Base-by-base conservation (phyloP, 2,888 invertebrate genomes). In the Aphrophora alni region DNA sequence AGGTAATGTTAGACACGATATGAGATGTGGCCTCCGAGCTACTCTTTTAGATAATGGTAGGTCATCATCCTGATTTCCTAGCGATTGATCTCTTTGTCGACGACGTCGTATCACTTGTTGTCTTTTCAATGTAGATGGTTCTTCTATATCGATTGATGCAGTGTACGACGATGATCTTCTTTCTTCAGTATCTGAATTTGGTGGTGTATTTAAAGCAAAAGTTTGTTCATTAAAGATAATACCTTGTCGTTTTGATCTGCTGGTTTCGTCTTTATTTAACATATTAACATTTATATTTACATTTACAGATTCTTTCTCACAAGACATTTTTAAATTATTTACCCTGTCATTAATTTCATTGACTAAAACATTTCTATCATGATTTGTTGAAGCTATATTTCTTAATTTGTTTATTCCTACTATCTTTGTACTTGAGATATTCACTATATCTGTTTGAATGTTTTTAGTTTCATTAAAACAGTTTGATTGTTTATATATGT, bases 1-100 rank as follows among this genome's bases (percentile, higher is more conserved):
- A 0, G 88, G 87, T 12, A 88, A 84, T 0, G 88, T 88, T 3
- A 88, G 84, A 33, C 83, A 82, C 1, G 84, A 84, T 14, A 83
- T 81, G 7, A 81, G 77, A 69, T 82, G 81, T 17, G 51, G 80
- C 51, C 81, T 81, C 73, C 73, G 82, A 51, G 71, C 73, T 69
- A 59, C 76, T 59, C 44, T 72, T 38, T 44, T 81, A 27, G 51
- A 80, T 8, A 78, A 12, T 7, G 81, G 80, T n/a, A 80, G 44
- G 44, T 81, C 79, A 28, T 81, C 81, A 17, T 83, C 81, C 72
- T 81, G 75, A 25, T 76, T 81, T 3, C 21, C 4, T 59, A 59
- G 10, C 25, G 68, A 68, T 14, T 26, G 14, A 24, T 74, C 69
- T 24, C 74, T 28, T 24, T 68, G 33, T 25, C 82, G 80, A 71